phyloP scores from a whole-genome alignment of 2,797 vertebrate genomes.

The Helicolenus hilgendorfi region DNA sequence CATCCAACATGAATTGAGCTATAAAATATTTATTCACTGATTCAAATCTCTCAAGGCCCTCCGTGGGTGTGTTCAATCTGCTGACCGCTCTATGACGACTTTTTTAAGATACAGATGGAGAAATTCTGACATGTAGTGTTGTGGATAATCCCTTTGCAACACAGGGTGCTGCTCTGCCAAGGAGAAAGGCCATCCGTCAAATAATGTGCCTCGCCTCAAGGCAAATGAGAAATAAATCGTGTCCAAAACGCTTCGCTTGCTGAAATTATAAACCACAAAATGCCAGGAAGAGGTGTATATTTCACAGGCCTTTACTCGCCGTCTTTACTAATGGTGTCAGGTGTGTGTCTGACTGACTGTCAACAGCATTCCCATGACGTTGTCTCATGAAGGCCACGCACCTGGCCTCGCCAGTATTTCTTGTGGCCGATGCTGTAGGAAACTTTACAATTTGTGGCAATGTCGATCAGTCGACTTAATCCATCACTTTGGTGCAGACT shows the following conservation, averaged over 20 bases:
- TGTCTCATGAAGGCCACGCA: background rate
- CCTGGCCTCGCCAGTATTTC: background rate
- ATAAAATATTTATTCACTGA: constrained; percentile 10
- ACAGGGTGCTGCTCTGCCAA: constrained; percentile 1
- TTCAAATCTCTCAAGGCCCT: background rate
- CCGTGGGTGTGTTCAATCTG: background rate
- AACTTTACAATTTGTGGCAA: background rate
- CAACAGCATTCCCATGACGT: background rate
- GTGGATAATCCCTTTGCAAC: background rate
- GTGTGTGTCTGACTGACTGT: background rate
- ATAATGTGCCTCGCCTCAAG: constrained; percentile 14
- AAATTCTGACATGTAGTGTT: background rate
- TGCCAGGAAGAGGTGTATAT: background rate
- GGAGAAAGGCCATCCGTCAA: constrained; percentile 8
- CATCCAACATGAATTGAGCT: background rate
- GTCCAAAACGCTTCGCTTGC: constrained; percentile 11
- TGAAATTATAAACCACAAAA: constrained; percentile 22
- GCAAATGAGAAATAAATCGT: constrained; percentile 40
- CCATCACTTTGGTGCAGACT: background rate
- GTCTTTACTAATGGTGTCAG: constrained; percentile 14
- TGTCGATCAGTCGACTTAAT: background rate
- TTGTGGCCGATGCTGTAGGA: background rate
- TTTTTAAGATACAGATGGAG: background rate
- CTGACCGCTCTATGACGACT: background rate
- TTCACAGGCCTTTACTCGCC: background rate